Base-by-base conservation (phyloP, 2,888 invertebrate genomes). In the Ganaspis brasiliensis region DNA sequence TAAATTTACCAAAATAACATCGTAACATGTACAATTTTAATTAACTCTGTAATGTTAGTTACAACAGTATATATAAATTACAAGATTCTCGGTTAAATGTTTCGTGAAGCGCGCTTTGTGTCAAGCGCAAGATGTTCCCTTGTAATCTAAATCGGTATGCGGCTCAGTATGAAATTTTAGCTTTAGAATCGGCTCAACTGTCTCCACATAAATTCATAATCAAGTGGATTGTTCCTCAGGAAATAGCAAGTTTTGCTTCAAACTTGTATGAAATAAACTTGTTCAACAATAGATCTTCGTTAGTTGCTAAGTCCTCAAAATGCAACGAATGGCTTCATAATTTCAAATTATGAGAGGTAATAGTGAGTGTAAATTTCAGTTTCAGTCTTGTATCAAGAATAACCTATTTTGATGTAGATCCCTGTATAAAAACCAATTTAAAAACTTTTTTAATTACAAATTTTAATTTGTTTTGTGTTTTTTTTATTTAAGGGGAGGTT, bases 181-280 rank as follows among this genome's bases (percentile, higher is more conserved):
- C 14, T 21, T 37, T 40, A 63, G 14, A 40, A 40, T 63, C 37
- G 12, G 35, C 10, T 6, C 5, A 21, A 24, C 40, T 14, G 14
- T 63, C 40, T 40, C 19, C 40, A 14, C 21, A 37, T 21, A 21
- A 16, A 40, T 19, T 63, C 12, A 63, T 63, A 37, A 63, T n/a
- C 40, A 40, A 37, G 52, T 52, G 19, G 52, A 63, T 63, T 63
- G 21, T 37, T 63, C 14, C 21, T 8, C 19, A 21, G 19, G 63
- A 63, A 19, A 19, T 52, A 37, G 12, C 14, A 63, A 40, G 40
- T 40, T 40, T 63, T 63, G 63, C 35, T 21, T 40, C 14, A 14
- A 63, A 40, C 37, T 63, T 40, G 37, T 63, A 52, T 52, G 19
- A 52, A 52, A 52, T 52, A 24, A 63, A 19, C 61, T 63, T 63